phyloP scores from a whole-genome alignment of 1,140 invertebrate species.

The Nebria ingens region DNA sequence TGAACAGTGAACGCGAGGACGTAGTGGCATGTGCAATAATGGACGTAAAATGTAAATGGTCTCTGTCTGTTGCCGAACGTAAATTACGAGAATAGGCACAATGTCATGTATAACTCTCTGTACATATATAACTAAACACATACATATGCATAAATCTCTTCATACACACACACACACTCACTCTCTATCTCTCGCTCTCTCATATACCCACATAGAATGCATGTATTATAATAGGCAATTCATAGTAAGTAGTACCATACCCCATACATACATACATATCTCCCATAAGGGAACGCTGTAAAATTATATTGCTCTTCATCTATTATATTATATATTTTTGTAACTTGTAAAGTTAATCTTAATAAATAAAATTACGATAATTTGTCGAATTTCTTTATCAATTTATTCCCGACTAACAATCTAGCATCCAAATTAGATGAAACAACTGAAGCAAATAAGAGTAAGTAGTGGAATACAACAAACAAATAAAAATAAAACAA shows the following conservation, averaged over 20 bases:
- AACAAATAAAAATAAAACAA: too few species aligned
- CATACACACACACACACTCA: not conserved
- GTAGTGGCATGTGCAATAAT: slow-evolving; percentile 4
- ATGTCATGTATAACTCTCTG: slow-evolving; percentile 1
- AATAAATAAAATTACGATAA: too few species aligned
- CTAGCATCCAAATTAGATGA: not conserved
- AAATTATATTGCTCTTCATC: not conserved
- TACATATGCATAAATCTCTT: not conserved
- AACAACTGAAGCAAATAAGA: too few species aligned
- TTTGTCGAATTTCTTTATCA: too few species aligned
- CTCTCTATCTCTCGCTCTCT: not conserved
- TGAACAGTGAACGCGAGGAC: slow-evolving; percentile 6
- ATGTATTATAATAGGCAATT: too few species aligned
- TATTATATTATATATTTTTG: slow-evolving; percentile 1
- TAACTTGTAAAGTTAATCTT: not conserved
- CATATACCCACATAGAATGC: too few species aligned
- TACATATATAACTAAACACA: slow-evolving; percentile 6
- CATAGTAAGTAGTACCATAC: not conserved
- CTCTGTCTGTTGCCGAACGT: too few species aligned
- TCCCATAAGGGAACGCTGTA: not conserved
- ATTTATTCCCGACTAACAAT: too few species aligned
- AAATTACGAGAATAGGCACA: slow-evolving; percentile 8
- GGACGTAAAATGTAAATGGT: slow-evolving; percentile 9
- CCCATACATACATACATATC: not conserved
- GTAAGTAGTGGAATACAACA: too few species aligned